Evolutionary conservation across 2,113 vertebrate genomes (phyloP).

Genomic region (Cyprinus carpio): DNA sequence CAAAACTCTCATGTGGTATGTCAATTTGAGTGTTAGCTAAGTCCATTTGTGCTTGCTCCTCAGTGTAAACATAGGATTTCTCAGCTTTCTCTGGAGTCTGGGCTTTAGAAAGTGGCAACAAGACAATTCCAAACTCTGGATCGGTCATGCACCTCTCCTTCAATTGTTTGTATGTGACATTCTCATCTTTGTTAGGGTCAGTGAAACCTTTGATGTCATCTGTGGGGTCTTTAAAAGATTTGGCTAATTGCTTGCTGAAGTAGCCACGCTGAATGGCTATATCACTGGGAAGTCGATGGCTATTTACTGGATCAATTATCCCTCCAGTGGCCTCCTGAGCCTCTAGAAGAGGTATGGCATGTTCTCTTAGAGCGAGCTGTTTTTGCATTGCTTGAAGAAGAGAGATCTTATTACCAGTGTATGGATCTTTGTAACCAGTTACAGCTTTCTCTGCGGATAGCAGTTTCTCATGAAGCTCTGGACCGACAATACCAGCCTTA

Average conservation of each 20-base stretch:
- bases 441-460: constrained; percentile 87
- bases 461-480: constrained; percentile 84
- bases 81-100: constrained; percentile 75
- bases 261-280: constrained; percentile 82
- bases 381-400: constrained; percentile 91
- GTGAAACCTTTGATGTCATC: constrained; percentile 84
- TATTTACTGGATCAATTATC: constrained; percentile 83
- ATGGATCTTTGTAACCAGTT: constrained; percentile 87
- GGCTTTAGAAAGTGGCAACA: constrained; percentile 79
- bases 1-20: constrained; percentile 80
- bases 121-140: constrained; percentile 81
- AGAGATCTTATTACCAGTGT: constrained; percentile 83
- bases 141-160: constrained; percentile 83
- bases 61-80: constrained; percentile 81
- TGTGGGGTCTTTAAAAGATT: constrained; percentile 75
- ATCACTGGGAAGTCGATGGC: constrained; percentile 81
- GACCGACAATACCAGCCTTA: constrained; percentile 85
- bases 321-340: constrained; percentile 82
- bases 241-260: constrained; percentile 77
- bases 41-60: constrained; percentile 85
- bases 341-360: constrained; percentile 79
- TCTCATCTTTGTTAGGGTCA: constrained; percentile 83
- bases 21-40: constrained; percentile 87
- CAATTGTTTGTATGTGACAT: constrained; percentile 82
- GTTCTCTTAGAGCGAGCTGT: constrained; percentile 77